Base-by-base conservation (phyloP, 2,113 vertebrate genomes). In the Aphyosemion australe region DNA sequence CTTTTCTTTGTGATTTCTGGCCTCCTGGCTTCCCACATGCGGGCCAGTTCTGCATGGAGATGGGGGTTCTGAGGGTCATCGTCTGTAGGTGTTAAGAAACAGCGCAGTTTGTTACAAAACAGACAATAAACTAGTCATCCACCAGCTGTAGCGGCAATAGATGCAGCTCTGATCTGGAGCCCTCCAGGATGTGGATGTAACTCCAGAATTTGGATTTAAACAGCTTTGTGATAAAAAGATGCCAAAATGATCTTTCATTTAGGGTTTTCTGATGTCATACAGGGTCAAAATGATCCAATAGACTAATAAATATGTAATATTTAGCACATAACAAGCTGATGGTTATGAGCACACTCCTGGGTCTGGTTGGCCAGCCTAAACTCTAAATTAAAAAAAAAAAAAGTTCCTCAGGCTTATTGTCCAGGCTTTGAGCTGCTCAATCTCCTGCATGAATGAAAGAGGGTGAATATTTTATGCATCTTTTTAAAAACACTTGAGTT, bases 11-110 rank as follows among this genome's bases (percentile, higher is more conserved):
- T 74, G 62, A 70, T 68, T 57, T 47, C 42, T 54, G 45, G 65
- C 60, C 69, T 61, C n/a, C 52, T 19, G 1, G 15, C 57, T 61
- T 18, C 42, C 54, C 45, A 67, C 64, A 75, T 77, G 64, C 72
- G 74, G 85, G 82, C 59, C 61, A 78, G 56, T 76, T 81, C 81
- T 83, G 74, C 72, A 76, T 66, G 67, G 81, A 67, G 34, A 31
- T 31, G 58, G 60, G 26, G 75, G 69, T 63, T 65, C 34, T 6
- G 50, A 74, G 79, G 65, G 66, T 79, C 78, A 72, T 51, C 64
- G 70, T 82, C 49, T 82, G 76, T 47, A 74, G 78, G 31, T n/a
- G 4, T 51, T 47, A 53, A 70, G 61, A 66, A 56, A 20, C 47
- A 69, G 32, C 37, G 45, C 34, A 69, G 55, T 61, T 55, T 65